These are phyloP conservation scores for Lepidurus arcticus DNA, from an alignment of 1,140 invertebrate species.

Conservation along the genomic window DNA sequence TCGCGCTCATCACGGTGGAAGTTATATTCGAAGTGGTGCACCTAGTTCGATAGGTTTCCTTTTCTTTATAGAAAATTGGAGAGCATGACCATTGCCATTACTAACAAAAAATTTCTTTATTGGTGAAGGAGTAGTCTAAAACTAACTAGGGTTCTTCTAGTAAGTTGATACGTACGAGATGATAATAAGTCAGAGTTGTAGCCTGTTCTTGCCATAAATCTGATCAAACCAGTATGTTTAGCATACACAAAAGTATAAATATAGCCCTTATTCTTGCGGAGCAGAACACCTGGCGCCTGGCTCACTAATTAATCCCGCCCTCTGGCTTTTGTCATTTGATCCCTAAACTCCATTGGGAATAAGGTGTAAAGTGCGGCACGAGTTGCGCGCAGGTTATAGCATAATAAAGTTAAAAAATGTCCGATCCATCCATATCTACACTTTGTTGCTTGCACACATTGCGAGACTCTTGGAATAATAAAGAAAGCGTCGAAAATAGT, in stretches of 20 bases:
- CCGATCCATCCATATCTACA: conserved; percentile 1
- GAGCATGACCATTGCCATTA: background rate
- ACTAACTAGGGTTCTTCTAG: background rate
- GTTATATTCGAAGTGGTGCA: conserved; percentile 82
- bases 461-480: background rate
- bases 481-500: background rate
- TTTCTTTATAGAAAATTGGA: background rate
- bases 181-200: background rate
- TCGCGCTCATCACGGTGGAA: conserved; percentile 88
- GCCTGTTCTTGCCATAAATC: background rate
- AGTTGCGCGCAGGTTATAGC: background rate
- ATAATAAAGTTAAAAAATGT: background rate
- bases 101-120: background rate
- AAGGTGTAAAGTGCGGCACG: background rate
- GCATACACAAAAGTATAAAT: too few relatives aligned
- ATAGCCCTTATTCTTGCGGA: too few relatives aligned
- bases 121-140: background rate
- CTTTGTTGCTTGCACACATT: background rate
- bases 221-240: background rate
- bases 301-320: background rate
- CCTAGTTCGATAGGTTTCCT: conserved; percentile 53
- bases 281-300: background rate
- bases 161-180: too few relatives aligned
- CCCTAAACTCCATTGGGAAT: background rate
- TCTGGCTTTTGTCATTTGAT: conserved; percentile 12